phyloP scores from a whole-genome alignment of 2,797 vertebrate species.

The Poecilia gillii region DNA sequence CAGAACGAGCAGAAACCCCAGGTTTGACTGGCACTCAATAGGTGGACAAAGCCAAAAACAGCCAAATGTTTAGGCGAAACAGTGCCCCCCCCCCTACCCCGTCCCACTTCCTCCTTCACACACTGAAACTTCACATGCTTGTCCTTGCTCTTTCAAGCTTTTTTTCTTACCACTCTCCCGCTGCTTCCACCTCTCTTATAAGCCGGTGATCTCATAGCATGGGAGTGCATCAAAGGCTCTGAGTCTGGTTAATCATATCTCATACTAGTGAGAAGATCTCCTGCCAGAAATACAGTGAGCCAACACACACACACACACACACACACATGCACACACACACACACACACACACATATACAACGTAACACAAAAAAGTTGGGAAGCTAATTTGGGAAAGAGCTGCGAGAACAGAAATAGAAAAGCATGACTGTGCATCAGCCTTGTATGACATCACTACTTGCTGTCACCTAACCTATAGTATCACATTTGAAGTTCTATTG shows the following conservation, averaged over 20 bases:
- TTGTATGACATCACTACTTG: conserved; percentile 32
- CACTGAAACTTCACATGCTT: conserved; percentile 2
- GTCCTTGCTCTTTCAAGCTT: conserved; percentile 35
- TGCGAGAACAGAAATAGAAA: conserved; percentile 24
- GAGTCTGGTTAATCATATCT: conserved; percentile 48
- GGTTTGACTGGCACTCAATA: conserved; percentile 53
- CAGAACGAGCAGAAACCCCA: conserved; percentile 38
- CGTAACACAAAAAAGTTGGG: conserved; percentile 11
- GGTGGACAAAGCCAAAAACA: conserved; percentile 53
- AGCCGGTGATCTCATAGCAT: conserved; percentile 62
- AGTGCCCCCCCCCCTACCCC: conserved; percentile 30
- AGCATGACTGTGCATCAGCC: conserved; percentile 44
- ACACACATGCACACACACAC: not conserved
- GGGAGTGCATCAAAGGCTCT: conserved; percentile 46
- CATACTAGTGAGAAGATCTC: conserved; percentile 28
- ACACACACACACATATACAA: not conserved
- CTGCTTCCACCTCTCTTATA: conserved; percentile 18
- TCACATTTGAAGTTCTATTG: conserved; percentile 31
- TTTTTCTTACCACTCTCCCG: conserved; percentile 30
- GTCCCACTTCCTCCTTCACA: conserved; percentile 13
- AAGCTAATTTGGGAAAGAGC: conserved; percentile 19
- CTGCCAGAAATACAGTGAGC: conserved; percentile 21
- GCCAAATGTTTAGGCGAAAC: conserved; percentile 52
- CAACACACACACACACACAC: not conserved
- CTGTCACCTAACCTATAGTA: conserved; percentile 22